These are phyloP conservation scores for Drosophila barbarae DNA, from an alignment of 2,888 invertebrate species.

Conservation along the genomic window DNA sequence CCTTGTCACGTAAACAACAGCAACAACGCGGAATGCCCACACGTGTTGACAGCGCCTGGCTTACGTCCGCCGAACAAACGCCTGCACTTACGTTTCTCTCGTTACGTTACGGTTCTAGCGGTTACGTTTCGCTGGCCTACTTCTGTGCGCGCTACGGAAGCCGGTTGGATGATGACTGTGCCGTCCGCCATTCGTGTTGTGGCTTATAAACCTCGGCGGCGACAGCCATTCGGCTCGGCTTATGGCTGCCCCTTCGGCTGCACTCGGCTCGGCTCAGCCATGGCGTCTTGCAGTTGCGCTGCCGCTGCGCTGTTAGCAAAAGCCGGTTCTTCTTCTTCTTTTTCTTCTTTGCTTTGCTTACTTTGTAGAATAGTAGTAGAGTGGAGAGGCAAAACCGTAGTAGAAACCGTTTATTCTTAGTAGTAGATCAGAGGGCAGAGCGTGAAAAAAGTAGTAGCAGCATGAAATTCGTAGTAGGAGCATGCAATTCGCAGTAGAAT, in stretches of 20 bases:
- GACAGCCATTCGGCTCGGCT: slow-evolving; percentile 2
- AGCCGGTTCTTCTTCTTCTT: slow-evolving; percentile 3
- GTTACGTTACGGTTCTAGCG: slow-evolving; percentile 4
- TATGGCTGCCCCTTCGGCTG: slow-evolving; percentile 15
- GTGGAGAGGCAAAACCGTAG: no score
- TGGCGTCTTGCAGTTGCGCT: slow-evolving; percentile 12
- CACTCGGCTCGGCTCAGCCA: background rate
- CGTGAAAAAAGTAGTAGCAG: no score
- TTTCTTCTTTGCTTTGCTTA: background rate
- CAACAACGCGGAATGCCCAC: slow-evolving; percentile 9
- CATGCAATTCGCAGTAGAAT: no score
- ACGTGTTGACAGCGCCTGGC: slow-evolving; percentile 54
- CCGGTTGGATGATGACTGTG: slow-evolving; percentile 72
- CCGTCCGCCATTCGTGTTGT: slow-evolving; percentile 50
- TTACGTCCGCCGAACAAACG: slow-evolving; percentile 36
- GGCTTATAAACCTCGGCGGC: slow-evolving; percentile 49
- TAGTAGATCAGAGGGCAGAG: no score
- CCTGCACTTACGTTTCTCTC: slow-evolving; percentile 12
- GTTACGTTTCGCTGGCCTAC: background rate
- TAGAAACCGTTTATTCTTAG: no score
- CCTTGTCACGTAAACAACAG: slow-evolving; percentile 24
- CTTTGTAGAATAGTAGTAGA: background rate
- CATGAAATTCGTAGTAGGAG: no score
- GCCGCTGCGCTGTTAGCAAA: slow-evolving; percentile 16
- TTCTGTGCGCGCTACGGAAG: slow-evolving; percentile 51